phyloP scores from a whole-genome alignment of 2,113 vertebrate genomes.

The Malurus alboscapulatus region DNA sequence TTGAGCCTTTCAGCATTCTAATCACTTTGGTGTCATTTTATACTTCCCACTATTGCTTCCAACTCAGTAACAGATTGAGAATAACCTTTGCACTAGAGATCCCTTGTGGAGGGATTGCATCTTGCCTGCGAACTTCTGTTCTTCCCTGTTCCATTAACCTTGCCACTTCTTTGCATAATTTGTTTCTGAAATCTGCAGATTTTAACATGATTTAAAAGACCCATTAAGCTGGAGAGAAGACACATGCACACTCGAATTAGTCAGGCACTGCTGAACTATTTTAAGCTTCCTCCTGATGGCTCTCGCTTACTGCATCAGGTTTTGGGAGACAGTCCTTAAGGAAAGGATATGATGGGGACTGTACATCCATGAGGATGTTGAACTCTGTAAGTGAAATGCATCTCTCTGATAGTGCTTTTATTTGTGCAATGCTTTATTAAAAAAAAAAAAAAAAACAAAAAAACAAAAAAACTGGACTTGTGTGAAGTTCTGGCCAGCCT shows the following conservation, averaged over 20 bases:
- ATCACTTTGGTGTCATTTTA: not conserved
- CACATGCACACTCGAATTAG: not conserved
- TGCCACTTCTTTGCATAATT: not conserved
- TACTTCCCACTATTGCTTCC: not conserved
- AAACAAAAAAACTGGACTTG: not conserved
- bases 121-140: not conserved
- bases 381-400: not conserved
- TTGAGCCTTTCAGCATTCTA: not conserved
- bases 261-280: not conserved
- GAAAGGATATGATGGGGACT: not conserved
- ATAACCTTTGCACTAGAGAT: not conserved
- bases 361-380: not conserved
- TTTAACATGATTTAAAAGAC: not conserved
- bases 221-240: not conserved
- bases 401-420: not conserved
- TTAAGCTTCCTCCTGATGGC: not conserved
- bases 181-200: not conserved
- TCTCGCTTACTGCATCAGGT: rapidly evolving
- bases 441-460: not conserved
- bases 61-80: not conserved
- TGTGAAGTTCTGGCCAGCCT: not conserved
- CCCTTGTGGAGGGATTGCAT: not conserved
- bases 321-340: not conserved
- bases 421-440: not conserved
- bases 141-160: not conserved